Evolutionary conservation across 35 echinoderm and acorn worm species (phyloP).

Genomic region (Lytechinus pictus): DNA sequence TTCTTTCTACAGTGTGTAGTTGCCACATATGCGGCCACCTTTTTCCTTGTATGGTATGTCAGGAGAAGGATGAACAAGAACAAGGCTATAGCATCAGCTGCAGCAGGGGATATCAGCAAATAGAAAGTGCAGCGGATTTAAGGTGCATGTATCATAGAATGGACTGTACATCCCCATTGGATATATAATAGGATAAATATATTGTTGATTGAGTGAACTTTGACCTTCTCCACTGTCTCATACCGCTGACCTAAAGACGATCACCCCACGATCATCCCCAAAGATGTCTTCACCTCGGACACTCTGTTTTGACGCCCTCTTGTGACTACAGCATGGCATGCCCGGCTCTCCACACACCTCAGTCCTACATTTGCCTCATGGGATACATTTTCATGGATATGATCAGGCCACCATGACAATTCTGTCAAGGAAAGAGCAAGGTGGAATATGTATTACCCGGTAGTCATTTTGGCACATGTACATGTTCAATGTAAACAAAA

Average conservation of each 20-base stretch:
- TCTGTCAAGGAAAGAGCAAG: too few relatives aligned
- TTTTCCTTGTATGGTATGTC: slow-evolving; percentile 77
- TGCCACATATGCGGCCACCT: slow-evolving; percentile 80
- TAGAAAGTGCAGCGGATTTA: not conserved
- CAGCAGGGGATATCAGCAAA: slow-evolving; percentile 18
- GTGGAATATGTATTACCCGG: too few relatives aligned
- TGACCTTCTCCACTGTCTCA: not conserved
- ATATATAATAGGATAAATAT: not conserved
- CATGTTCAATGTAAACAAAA: too few relatives aligned
- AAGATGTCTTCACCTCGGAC: not conserved
- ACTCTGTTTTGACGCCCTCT: not conserved
- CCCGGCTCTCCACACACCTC: too few relatives aligned
- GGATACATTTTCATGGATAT: not conserved
- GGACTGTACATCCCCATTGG: not conserved
- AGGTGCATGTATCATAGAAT: slow-evolving; percentile 37
- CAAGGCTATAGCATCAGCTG: slow-evolving; percentile 76
- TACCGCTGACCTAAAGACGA: not conserved
- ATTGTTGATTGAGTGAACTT: not conserved
- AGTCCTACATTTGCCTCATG: not conserved
- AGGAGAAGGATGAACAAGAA: slow-evolving; percentile 67
- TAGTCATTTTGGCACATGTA: too few relatives aligned
- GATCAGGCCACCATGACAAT: not conserved
- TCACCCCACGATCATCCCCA: not conserved
- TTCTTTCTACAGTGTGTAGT: slow-evolving; percentile 85
- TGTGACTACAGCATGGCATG: too few relatives aligned